Base-by-base conservation (phyloP, 2,888 invertebrate genomes). In the Sphaerophoria rueppellii region DNA sequence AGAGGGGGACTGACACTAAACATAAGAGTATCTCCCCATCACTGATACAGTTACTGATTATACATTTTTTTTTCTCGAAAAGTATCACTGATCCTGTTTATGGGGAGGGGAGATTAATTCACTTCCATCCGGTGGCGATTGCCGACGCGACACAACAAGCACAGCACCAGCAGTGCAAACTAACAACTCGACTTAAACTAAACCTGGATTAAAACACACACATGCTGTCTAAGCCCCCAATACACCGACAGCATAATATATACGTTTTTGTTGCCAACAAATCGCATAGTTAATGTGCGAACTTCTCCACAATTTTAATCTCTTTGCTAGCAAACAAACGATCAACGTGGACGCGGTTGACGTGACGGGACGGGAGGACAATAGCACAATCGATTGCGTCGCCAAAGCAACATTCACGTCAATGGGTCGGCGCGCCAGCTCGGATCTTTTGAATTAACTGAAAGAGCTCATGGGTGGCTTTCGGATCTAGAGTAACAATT, bases 251-350 rank as follows among this genome's bases (percentile, higher is more conserved):
- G 12, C 43, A 12, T 43, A 11, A 12, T 16, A 16, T 43, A 54
- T 1, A 54, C 32, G 50, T 12, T 9, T 43, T 43, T 16, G 54
- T 60, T 60, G 37, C 65, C 69, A 71, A 37, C 77, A 81, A 76
- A 82, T 82, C 77, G 77, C 57, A 78, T 75, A 78, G 82, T 82
- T 82, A 85, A 82, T 86, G 82, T 86, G 86, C 82, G 86, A 82
- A 86, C 74, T 86, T 82, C 77, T 85, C 65, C 81, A 76, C 72
- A 63, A 16, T 85, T 73, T 60, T 81, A 85, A 81, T 85, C 85
- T 81, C 77, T 76, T 80, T 67, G 57, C 52, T 63, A 24, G 9
- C 40, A 43, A 16, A 61, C 52, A 71, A 60, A 69, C 24, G 11
- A 43, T 24, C 24, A 24, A 24, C 24, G 24, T 2, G 24, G 24